Base-by-base conservation (phyloP, 2,113 vertebrate genomes). In the Sylvia atricapilla region DNA sequence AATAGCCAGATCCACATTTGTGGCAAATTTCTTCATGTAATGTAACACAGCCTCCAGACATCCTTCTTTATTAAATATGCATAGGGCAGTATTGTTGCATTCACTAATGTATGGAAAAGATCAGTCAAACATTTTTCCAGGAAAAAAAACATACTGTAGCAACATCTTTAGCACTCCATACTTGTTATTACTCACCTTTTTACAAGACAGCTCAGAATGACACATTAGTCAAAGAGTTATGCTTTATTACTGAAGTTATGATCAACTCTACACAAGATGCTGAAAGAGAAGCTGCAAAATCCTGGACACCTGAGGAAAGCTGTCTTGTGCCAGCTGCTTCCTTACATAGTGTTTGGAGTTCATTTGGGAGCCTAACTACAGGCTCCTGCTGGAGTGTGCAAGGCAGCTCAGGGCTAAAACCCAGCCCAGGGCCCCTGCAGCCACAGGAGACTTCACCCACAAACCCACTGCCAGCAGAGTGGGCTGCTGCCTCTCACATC, bases 21-120 rank as follows among this genome's bases (percentile, higher is more conserved):
- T 97, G 39, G 97, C 81, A 95, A 99, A 98, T 88, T 97, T 98
- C 96, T 98, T 98, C 94, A 99, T 95, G 97, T 97, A 99, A 86
- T 97, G 98, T 83, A 99, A 95, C 11, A 99, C 96, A 96, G 98
- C 78, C 75, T 99, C 98, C 95, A 99, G 96, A 75, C 99, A 99
- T 41, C 98, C 98, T 49, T 98, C 98, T 96, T 98, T 99, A 97
- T 99, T 99, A 98, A 99, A 99, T 94, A 99, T 88, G 33, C 97
- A 97, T 17, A 99, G 96, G 3, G 99, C 99, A 28, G 98, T 98
- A 96, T 93, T 98, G 96, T 98, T 99, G 98, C 98, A 99, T 97
- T 99, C 99, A 97, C 99, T 99, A 95, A 86, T 21, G 52, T 50
- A 58, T 62, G 87, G 27, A 67, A 81, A 92, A 88, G 4, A 83